Conservation (phyloP, 2,113 vertebrate genomes). For the Melierax canorus region DNA sequence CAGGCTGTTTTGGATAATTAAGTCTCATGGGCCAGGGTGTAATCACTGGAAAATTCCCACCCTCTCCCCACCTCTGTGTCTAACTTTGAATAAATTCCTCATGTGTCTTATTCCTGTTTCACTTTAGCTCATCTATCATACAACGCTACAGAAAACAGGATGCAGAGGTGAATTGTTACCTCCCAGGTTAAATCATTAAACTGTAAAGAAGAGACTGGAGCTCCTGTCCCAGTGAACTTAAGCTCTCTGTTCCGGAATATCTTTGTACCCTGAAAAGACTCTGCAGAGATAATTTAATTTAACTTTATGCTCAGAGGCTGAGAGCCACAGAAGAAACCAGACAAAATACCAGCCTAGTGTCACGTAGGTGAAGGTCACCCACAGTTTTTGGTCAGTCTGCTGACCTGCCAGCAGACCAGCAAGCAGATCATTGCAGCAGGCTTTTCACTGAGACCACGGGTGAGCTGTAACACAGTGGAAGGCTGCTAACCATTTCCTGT, state of each 20-base stretch:
- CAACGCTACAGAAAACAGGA: not conserved
- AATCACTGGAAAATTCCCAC: slow-evolving; percentile 14
- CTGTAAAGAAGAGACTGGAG: not conserved
- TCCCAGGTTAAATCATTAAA: not conserved
- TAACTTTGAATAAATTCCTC: not conserved
- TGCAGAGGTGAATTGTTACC: not conserved
- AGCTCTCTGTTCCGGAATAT: not conserved
- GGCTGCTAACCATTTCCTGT: not conserved
- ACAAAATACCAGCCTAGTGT: not conserved
- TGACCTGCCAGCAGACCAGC: not conserved
- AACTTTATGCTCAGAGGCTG: not conserved
- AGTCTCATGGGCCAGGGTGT: not conserved
- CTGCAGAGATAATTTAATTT: not conserved
- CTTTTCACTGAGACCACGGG: not conserved
- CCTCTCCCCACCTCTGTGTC: not conserved
- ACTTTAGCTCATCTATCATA: not conserved
- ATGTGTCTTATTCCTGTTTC: not conserved
- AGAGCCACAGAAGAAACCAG: not conserved
- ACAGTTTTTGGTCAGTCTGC: not conserved
- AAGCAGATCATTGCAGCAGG: not conserved
- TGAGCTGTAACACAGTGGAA: not conserved
- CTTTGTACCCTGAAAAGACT: not conserved
- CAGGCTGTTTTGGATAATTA: not conserved
- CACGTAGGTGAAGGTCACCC: not conserved
- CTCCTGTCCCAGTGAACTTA: not conserved